Evolutionary conservation across 2,797 vertebrate genomes (phyloP).

Genomic region (Enteromius trimaculatus): DNA sequence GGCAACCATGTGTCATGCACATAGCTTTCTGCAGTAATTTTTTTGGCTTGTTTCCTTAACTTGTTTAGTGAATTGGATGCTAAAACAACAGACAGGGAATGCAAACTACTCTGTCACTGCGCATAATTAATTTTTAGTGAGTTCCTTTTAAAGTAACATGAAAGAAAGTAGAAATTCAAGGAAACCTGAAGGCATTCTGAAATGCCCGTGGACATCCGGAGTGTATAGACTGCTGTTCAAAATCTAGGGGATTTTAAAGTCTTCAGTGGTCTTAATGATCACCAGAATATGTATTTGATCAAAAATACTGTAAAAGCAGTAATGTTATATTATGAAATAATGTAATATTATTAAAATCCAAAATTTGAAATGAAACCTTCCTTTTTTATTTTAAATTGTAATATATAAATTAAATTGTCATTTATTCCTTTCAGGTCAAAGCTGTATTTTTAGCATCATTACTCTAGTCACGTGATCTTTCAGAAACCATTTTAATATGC

Average conservation of each 20-base stretch:
- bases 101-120: background rate
- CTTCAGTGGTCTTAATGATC: background rate
- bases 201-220: background rate
- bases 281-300: background rate
- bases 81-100: background rate
- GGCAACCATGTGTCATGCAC: background rate
- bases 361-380: background rate
- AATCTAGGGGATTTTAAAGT: background rate
- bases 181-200: background rate
- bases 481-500: background rate
- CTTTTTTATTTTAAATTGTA: background rate
- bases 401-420: background rate
- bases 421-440: background rate
- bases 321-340: background rate
- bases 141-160: background rate
- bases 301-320: background rate
- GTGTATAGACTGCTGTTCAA: background rate
- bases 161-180: background rate
- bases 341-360: background rate
- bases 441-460: background rate
- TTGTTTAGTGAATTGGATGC: constrained; percentile 1
- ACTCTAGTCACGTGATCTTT: background rate
- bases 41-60: background rate
- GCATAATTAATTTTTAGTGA: background rate
- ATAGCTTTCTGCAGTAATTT: background rate